These are phyloP conservation scores for Sarcophaga bullata DNA, from an alignment of 1,140 invertebrate genomes.

Conservation along the genomic window DNA sequence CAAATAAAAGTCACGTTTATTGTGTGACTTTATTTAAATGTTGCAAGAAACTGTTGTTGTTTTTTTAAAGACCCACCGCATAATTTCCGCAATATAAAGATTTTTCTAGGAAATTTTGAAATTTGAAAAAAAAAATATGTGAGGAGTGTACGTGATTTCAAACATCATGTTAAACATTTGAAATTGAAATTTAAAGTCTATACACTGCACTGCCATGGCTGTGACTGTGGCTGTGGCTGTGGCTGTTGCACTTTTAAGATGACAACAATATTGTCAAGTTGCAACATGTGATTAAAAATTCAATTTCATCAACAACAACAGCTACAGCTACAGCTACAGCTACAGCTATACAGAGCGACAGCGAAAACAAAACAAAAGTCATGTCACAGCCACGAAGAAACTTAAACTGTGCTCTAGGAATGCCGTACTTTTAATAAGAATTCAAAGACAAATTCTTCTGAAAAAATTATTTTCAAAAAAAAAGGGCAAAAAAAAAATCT, in stretches of 20 bases:
- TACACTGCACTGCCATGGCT: no score
- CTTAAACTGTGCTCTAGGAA: neutral
- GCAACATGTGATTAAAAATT: constrained; percentile 2
- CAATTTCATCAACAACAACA: neutral
- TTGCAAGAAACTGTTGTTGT: neutral
- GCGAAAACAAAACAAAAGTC: neutral
- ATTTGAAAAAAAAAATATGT: neutral
- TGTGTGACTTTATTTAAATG: constrained; percentile 14
- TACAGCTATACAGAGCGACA: neutral
- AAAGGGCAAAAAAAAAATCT: neutral
- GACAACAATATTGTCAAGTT: neutral
- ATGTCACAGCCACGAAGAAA: neutral
- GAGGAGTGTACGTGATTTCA: constrained; percentile 12
- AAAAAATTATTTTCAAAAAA: neutral
- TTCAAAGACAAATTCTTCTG: neutral
- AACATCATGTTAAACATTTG: neutral
- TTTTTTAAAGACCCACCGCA: constrained; percentile 11
- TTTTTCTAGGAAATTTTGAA: neutral
- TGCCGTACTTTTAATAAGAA: neutral
- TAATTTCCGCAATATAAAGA: constrained; percentile 6
- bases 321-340: no score
- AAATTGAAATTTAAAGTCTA: neutral
- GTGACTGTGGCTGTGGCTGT: no score
- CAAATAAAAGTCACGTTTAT: constrained; percentile 9
- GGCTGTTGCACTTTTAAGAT: no score